Conservation (phyloP, 2,888 invertebrate genomes). For the Liodrosophila aerea region DNA sequence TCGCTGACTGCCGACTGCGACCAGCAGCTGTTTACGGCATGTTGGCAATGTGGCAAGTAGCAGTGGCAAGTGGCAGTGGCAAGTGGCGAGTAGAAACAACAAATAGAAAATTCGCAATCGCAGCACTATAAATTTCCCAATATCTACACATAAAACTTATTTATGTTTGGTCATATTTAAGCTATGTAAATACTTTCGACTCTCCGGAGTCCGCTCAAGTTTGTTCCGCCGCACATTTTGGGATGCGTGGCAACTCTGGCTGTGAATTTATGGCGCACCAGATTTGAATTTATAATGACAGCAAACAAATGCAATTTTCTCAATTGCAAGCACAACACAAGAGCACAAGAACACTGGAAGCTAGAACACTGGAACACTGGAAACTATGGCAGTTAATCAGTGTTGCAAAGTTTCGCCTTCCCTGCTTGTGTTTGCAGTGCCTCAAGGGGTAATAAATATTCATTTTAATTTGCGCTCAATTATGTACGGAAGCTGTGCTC, state of each 20-base stretch:
- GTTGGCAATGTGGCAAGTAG: constrained; percentile 17
- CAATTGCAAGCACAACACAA: constrained; percentile 28
- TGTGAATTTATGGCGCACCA: constrained; percentile 76
- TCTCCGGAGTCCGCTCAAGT: constrained; percentile 14
- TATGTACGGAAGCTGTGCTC: constrained; percentile 51
- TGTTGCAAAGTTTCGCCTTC: constrained; percentile 46
- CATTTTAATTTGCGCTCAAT: constrained; percentile 61
- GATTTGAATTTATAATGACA: constrained; percentile 80
- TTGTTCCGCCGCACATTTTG: constrained; percentile 5
- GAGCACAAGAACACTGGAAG: constrained; percentile 6
- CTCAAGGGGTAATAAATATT: constrained; percentile 61
- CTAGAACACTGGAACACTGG: no score
- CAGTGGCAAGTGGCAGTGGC: constrained; percentile 10
- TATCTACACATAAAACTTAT: constrained; percentile 64
- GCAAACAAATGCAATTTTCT: constrained; percentile 70
- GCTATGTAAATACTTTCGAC: constrained; percentile 46
- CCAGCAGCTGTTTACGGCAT: constrained; percentile 15
- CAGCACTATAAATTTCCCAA: constrained; percentile 56
- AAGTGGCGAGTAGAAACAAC: constrained; percentile 13
- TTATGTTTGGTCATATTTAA: constrained; percentile 59
- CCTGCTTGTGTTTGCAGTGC: no score
- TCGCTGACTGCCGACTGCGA: no score
- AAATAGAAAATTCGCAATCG: constrained; percentile 47
- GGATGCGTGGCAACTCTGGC: constrained; percentile 34
- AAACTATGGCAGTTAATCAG: constrained; percentile 70